phyloP scores from a whole-genome alignment of 2,113 vertebrate species.

The Podarcis cretensis region DNA sequence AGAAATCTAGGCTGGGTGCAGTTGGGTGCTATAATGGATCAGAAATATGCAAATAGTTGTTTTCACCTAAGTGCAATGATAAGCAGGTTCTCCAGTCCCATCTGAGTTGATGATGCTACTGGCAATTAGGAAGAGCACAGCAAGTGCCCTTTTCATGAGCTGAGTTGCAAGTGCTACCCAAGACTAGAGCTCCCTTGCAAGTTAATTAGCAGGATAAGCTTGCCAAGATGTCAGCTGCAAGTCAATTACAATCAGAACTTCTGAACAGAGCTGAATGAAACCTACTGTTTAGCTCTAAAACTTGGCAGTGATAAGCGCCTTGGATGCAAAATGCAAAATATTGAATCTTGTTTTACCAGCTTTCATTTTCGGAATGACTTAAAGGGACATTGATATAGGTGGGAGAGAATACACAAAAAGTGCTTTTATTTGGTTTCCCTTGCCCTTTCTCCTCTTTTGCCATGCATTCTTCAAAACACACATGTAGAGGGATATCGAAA shows the following conservation, averaged over 20 bases:
- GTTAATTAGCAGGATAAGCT: slow-evolving; percentile 7
- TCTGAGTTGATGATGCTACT: not conserved
- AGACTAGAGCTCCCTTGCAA: slow-evolving; percentile 3
- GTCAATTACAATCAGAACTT: slow-evolving; percentile 25
- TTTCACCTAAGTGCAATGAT: not conserved
- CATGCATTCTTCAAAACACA: not conserved
- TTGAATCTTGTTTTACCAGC: slow-evolving; percentile 15
- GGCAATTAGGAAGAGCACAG: not conserved
- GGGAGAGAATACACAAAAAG: not conserved
- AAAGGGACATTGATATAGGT: not conserved
- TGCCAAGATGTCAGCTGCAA: slow-evolving; percentile 31
- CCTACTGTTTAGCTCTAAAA: slow-evolving; percentile 7
- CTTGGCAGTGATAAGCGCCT: slow-evolving; percentile 3
- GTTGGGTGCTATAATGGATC: not conserved
- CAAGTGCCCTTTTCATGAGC: slow-evolving; percentile 4
- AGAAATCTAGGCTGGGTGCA: not conserved
- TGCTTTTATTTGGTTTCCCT: not conserved
- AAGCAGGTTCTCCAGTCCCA: not conserved
- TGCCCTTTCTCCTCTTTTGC: not conserved
- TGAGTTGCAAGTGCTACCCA: not conserved
- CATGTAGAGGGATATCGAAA: not conserved
- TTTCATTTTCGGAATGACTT: slow-evolving; percentile 18
- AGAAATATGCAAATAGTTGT: not conserved
- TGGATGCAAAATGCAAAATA: slow-evolving; percentile 26
- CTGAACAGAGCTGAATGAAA: slow-evolving; percentile 12